These are phyloP conservation scores for Eupeodes latifasciatus DNA, from an alignment of 2,888 invertebrate species.

Conservation along the genomic window DNA sequence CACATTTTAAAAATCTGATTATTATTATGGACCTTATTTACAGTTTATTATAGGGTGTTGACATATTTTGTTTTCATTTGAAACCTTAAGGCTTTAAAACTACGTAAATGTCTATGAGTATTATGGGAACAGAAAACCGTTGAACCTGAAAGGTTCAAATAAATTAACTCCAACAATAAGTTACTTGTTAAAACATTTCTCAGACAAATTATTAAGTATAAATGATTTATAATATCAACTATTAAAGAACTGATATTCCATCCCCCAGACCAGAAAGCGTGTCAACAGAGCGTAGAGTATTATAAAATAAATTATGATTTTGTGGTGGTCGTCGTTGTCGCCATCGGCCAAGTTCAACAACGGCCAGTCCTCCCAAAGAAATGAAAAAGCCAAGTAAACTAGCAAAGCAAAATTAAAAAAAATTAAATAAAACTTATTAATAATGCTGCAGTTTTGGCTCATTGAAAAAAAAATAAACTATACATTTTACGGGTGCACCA, in stretches of 20 bases:
- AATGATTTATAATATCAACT: conserved; percentile 49
- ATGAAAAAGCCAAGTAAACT: conserved; percentile 50
- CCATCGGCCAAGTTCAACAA: conserved; percentile 72
- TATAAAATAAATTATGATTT: conserved; percentile 63
- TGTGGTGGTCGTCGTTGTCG: background rate
- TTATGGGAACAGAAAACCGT: no score
- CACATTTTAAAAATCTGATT: no score
- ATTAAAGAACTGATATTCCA: conserved; percentile 62
- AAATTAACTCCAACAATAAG: no score
- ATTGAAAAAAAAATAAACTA: conserved; percentile 26
- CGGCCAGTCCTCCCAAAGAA: conserved; percentile 69
- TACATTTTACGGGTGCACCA: conserved; percentile 49
- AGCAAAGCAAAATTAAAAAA: conserved; percentile 5
- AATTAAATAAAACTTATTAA: conserved; percentile 36
- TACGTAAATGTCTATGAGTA: no score
- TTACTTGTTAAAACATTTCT: background rate
- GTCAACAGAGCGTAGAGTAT: conserved; percentile 34
- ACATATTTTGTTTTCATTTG: no score
- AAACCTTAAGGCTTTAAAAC: no score
- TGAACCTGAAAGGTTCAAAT: no score
- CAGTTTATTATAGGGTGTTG: no score
- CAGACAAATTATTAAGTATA: background rate
- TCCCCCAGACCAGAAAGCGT: conserved; percentile 43
- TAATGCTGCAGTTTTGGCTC: conserved; percentile 58
- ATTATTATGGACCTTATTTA: no score